Evolutionary conservation across 2,888 invertebrate genomes (phyloP), one percentile per base, ranked within the genome.

Genomic region (Leptarthrus brevirostris): DNA sequence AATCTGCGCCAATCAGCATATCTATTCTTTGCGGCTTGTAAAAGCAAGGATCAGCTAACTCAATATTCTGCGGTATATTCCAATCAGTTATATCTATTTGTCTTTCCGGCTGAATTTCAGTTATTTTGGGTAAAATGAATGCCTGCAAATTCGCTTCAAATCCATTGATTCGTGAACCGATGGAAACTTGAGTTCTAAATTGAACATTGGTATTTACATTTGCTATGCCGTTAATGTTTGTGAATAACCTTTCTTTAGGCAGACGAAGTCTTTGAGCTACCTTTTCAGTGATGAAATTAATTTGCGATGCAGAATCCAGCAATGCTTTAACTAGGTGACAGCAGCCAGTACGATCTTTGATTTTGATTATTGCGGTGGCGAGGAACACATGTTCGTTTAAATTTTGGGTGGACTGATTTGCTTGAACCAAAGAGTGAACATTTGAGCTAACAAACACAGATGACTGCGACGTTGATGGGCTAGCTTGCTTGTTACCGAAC

Each of bases 1-100:
- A 44, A 10, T 74, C 74, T 26, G 70, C 74, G 18, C 74, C 70
- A 12, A 74, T 26, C 36, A 74, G 30, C 22, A 74, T 34, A 34
- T 74, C 61, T 8, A 74, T 70, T 40, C 40, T 69, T 52, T 54
- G 56, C 5, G 69, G 16, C 12, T 54, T 24, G 26, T 70, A 69
- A 34, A 74, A 74, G 0, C 10, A 16, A 6, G 74, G 74, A 58
- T 74, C 49, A 26, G 74, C 74, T 70, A 74, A 24, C 20, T 34
- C 26, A 6, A 61, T 58, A 18, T 44, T 72, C 8, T 44, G 6
- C 18, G 72, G 49, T 30, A 72, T 47, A 2, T 52, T 18, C 26
- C 44, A 72, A 16, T 20, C 12, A 20, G 30, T n/a, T 6, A 47
- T 58, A 12, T 61, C 47, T 26, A 72, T 16, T 12, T 30, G 16